Evolutionary conservation across 2,797 vertebrate genomes (phyloP).

Genomic region (Bradypus variegatus): DNA sequence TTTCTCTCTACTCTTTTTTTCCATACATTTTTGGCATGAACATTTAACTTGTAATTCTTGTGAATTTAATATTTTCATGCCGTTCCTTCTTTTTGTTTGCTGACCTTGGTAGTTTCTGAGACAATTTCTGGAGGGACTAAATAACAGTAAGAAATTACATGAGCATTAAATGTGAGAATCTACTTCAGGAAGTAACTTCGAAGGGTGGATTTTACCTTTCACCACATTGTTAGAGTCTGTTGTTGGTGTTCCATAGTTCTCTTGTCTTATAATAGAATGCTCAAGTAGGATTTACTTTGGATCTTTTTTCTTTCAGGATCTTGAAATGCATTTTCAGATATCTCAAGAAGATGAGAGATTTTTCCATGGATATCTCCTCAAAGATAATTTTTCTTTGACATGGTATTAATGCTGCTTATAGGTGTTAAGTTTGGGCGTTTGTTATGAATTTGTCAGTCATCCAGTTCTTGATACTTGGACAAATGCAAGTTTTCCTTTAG

Average conservation of each 20-base stretch:
- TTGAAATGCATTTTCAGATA: conserved; percentile 47
- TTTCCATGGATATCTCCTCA: conserved; percentile 4
- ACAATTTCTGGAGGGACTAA: conserved; percentile 33
- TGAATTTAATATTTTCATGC: conserved; percentile 16
- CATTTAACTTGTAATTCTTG: not conserved
- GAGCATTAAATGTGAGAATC: not conserved
- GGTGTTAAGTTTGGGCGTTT: conserved; percentile 33
- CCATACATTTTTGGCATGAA: not conserved
- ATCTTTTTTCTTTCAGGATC: conserved; percentile 50
- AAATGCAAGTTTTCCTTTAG: not conserved
- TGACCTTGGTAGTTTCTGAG: conserved; percentile 52
- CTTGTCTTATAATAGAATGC: conserved; percentile 26
- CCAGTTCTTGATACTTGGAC: conserved; percentile 35
- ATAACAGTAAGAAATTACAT: not conserved
- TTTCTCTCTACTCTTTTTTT: not conserved
- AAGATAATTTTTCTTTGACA: conserved; percentile 35
- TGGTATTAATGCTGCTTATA: conserved; percentile 4
- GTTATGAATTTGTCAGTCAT: conserved; percentile 23
- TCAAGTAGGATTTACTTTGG: conserved; percentile 39
- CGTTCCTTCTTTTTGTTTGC: conserved; percentile 54
- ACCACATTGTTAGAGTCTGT: not conserved
- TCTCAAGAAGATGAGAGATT: conserved; percentile 20
- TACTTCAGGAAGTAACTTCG: conserved; percentile 25
- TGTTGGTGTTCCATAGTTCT: not conserved
- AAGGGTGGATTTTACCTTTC: conserved; percentile 37